These are phyloP conservation scores for Pseudococcus jackbeardsleyi DNA, from an alignment of 2,888 invertebrate species.

Conservation along the genomic window DNA sequence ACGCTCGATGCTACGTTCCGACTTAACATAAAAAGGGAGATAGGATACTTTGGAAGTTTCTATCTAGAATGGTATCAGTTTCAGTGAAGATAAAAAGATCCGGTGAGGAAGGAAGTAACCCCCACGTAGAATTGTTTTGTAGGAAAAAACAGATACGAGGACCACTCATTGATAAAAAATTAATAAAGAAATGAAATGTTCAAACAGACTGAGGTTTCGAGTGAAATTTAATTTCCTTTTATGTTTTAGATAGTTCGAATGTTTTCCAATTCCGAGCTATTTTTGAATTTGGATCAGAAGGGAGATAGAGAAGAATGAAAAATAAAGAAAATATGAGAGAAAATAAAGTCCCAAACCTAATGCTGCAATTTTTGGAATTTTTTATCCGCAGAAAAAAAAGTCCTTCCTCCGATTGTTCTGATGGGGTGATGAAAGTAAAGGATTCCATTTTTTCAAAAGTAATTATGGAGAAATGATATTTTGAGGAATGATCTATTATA, in stretches of 20 bases:
- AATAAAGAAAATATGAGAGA: no score
- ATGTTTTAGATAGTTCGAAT: background rate
- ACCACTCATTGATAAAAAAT: background rate
- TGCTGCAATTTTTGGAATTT: no score
- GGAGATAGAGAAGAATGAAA: no score
- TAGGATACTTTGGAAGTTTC: background rate
- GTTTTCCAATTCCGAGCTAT: background rate
- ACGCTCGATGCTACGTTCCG: background rate
- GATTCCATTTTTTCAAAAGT: no score
- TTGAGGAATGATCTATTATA: no score
- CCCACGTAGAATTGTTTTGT: background rate
- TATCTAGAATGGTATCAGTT: background rate
- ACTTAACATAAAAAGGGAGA: background rate
- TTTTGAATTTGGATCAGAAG: no score
- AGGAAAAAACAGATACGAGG: background rate
- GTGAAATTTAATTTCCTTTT: no score
- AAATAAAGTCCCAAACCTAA: no score
- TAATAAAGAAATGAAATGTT: background rate
- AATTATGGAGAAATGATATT: no score
- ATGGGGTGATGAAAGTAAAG: no score
- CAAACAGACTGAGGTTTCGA: background rate
- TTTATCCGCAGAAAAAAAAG: no score
- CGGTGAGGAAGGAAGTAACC: background rate
- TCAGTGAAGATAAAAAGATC: background rate
- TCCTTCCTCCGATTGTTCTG: no score